These are phyloP conservation scores for Taxidea taxus DNA, from an alignment of 2,113 vertebrate species.

Conservation along the genomic window DNA sequence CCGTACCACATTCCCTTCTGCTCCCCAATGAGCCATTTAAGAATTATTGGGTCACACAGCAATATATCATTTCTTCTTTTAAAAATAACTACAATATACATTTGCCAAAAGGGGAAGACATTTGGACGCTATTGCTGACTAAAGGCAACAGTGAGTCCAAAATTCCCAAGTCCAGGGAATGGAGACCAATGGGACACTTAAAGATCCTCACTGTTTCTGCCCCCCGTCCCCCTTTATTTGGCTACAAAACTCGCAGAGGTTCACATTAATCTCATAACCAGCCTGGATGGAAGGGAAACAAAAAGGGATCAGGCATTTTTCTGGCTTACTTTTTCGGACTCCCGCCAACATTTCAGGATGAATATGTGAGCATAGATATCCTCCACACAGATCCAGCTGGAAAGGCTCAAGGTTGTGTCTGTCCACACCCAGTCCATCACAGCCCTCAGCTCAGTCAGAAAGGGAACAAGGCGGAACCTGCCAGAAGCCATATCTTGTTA, in stretches of 20 bases:
- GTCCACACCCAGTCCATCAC: constrained; percentile 99
- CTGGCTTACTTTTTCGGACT: constrained; percentile 93
- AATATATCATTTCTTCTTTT: constrained; percentile 57
- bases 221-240: neutral
- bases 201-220: neutral
- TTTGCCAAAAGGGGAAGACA: constrained; percentile 69
- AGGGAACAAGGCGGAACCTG: constrained; percentile 97
- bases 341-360: constrained; percentile 98
- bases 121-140: constrained; percentile 70
- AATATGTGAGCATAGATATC: constrained; percentile 99
- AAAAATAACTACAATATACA: neutral
- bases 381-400: constrained; percentile 99
- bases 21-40: constrained; percentile 53
- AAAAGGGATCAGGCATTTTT: neutral
- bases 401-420: constrained; percentile 97
- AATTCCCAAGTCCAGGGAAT: constrained; percentile 48
- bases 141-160: constrained; percentile 50
- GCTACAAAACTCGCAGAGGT: neutral
- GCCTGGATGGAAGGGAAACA: neutral
- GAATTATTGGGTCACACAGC: constrained; percentile 49
- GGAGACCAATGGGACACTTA: neutral
- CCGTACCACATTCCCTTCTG: neutral
- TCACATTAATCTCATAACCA: neutral
- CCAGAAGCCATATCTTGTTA: constrained; percentile 51
- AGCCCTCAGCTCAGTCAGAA: constrained; percentile 95